A percentile compares a stretch with the other conserved stretches of the same genome.
These are phyloP conservation scores for Polymixis flavicincta DNA, from an alignment of 2,888 invertebrate genomes.

Conservation along the genomic window DNA sequence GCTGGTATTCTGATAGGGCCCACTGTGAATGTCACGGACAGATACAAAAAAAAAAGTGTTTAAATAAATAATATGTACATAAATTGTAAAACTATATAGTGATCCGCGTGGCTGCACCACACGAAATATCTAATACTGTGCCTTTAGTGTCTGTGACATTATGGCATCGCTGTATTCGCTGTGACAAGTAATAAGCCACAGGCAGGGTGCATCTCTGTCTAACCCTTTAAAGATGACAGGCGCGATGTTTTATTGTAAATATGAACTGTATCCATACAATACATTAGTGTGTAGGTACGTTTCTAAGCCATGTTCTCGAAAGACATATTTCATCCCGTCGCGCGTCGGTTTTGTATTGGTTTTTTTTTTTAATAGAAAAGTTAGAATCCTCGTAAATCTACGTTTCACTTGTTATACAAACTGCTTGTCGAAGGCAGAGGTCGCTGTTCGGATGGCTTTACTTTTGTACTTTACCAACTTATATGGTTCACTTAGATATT, in stretches of 20 bases:
- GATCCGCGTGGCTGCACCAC: no score
- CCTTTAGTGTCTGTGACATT: no score
- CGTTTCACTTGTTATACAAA: constrained; percentile 49
- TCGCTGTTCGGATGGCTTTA: constrained; percentile 62
- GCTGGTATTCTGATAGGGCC: no score
- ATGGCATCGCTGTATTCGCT: no score
- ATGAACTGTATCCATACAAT: neutral
- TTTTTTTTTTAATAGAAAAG: constrained; percentile 53
- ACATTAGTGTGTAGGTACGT: constrained; percentile 13
- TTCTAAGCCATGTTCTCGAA: constrained; percentile 10
- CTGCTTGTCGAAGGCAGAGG: constrained; percentile 57
- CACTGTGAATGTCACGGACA: no score
- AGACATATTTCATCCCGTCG: constrained; percentile 25
- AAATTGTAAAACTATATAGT: no score
- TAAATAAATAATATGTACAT: no score
- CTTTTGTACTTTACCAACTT: constrained; percentile 53
- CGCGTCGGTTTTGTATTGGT: constrained; percentile 39
- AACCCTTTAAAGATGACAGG: no score
- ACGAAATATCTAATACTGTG: no score
- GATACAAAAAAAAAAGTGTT: no score
- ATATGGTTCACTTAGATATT: neutral
- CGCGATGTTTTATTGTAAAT: neutral
- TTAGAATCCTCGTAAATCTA: constrained; percentile 50
- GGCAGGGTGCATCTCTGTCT: no score
- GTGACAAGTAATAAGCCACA: no score